Evolutionary conservation across 2,888 invertebrate species (phyloP).

Genomic region (Trichogramma evanescens): DNA sequence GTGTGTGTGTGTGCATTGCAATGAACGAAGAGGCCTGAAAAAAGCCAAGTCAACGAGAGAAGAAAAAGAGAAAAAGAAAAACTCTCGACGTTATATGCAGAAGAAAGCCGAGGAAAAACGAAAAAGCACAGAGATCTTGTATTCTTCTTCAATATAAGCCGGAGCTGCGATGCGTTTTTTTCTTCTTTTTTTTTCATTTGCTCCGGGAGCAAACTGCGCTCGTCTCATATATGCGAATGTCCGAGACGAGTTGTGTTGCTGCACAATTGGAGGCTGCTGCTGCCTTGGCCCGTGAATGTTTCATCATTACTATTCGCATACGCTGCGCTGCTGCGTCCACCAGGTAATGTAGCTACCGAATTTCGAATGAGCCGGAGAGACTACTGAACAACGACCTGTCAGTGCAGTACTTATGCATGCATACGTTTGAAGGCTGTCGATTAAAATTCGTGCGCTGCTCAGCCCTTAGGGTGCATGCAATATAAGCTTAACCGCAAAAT

Average conservation of each 20-base stretch:
- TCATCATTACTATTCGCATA: constrained; percentile 43
- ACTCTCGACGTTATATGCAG: no score
- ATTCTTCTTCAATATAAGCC: no score
- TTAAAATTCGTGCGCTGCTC: constrained; percentile 44
- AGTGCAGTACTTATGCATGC: constrained; percentile 31
- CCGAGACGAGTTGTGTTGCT: constrained; percentile 44
- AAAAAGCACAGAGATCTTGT: no score
- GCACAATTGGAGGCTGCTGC: neutral
- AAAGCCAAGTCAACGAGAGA: no score
- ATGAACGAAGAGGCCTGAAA: no score
- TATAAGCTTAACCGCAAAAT: constrained; percentile 37
- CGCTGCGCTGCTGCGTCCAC: constrained; percentile 26
- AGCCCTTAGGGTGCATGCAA: constrained; percentile 16
- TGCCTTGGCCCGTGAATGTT: constrained; percentile 40
- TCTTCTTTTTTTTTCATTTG: neutral
- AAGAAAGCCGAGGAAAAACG: no score
- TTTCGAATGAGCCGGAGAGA: constrained; percentile 44
- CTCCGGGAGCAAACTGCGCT: neutral
- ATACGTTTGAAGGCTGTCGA: constrained; percentile 39
- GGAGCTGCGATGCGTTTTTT: no score
- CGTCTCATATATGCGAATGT: constrained; percentile 20
- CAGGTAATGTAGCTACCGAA: constrained; percentile 39
- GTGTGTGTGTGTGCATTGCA: no score
- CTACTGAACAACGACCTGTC: constrained; percentile 14
- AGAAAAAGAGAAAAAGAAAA: no score